phyloP scores from a whole-genome alignment of 2,113 vertebrate species.

The Nycticebus coucang region DNA sequence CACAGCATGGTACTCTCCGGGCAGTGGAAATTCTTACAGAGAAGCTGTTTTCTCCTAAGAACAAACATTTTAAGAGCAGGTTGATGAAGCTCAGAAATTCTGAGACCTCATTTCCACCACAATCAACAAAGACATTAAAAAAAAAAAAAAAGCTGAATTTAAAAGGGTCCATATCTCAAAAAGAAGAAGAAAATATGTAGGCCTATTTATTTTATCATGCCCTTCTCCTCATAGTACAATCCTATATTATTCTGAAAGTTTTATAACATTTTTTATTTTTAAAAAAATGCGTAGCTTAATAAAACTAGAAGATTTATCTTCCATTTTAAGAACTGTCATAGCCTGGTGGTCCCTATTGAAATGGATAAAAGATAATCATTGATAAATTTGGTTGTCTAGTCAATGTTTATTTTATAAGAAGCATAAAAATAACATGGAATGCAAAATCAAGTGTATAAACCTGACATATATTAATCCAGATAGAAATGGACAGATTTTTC shows the following conservation, averaged over 20 bases:
- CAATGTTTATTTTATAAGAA: conserved; percentile 9
- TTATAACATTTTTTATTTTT: neutral
- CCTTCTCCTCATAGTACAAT: neutral
- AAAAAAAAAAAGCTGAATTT: neutral
- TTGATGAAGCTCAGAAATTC: neutral
- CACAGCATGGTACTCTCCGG: neutral
- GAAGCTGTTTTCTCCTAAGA: neutral
- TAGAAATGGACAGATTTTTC: conserved; percentile 3
- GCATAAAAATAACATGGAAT: neutral
- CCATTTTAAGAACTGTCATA: neutral
- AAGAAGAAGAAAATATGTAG: neutral
- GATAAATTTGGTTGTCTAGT: neutral
- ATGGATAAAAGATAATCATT: neutral
- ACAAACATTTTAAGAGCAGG: neutral
- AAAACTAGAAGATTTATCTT: neutral
- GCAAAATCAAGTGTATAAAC: neutral
- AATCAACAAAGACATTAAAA: neutral
- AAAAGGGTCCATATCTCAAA: neutral
- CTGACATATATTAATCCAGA: neutral
- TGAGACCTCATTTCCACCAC: neutral
- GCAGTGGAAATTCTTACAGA: neutral
- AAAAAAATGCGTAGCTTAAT: neutral
- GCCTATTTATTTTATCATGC: neutral
- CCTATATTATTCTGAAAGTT: neutral
- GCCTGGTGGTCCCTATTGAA: neutral